Evolutionary conservation across 2,113 vertebrate genomes (phyloP).

Genomic region (Athene noctua): DNA sequence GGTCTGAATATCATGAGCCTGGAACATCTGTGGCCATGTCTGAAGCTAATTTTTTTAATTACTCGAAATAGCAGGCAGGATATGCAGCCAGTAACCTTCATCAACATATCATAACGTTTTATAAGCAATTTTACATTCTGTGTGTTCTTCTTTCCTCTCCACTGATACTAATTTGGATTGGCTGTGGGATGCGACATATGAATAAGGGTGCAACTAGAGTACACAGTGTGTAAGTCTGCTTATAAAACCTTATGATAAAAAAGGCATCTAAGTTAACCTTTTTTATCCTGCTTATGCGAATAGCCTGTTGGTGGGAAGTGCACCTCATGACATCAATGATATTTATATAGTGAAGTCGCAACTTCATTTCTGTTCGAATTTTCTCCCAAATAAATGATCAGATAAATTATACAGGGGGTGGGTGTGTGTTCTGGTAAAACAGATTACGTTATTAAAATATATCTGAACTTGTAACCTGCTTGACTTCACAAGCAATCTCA

Average conservation of each 20-base stretch:
- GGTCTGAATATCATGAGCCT: neutral
- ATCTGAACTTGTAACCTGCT: neutral
- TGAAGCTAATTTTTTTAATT: constrained; percentile 50
- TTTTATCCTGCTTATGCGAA: neutral
- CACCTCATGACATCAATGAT: rapidly evolving
- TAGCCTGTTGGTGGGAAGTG: neutral
- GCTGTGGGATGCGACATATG: neutral
- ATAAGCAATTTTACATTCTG: constrained; percentile 38
- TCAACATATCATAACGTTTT: constrained; percentile 22
- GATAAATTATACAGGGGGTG: neutral
- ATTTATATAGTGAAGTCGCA: neutral
- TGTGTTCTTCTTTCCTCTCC: neutral
- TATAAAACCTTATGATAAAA: neutral
- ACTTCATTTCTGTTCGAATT: neutral
- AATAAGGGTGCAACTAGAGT: neutral
- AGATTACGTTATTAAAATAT: neutral
- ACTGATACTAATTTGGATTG: neutral
- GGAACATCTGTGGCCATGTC: constrained; percentile 24
- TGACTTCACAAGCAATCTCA: neutral
- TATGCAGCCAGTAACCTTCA: constrained; percentile 12
- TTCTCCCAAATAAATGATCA: neutral
- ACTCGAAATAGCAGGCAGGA: neutral
- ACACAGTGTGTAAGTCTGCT: neutral
- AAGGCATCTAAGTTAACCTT: neutral
- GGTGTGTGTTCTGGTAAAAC: neutral